Evolutionary conservation across 1,140 invertebrate genomes (phyloP), one percentile per base, ranked within the genome.

Genomic region (Xylocopa sonorina): DNA sequence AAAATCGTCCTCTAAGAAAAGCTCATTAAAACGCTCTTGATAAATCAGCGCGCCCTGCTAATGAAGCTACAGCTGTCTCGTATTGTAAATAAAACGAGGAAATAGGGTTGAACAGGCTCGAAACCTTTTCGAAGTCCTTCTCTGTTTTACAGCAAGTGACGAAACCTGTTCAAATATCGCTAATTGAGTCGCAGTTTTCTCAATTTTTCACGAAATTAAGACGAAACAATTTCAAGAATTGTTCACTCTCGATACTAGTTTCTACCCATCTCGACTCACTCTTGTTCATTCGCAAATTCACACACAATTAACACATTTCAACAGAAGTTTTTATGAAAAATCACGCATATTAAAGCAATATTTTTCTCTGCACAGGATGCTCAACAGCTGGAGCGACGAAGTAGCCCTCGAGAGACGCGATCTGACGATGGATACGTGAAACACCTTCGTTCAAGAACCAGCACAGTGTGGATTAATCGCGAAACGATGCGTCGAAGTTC

Each of bases 11-110:
- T 48, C 24, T 68, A 48, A 60, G 57, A 43, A 24, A 16, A 48
- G 67, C 57, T 78, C 66, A 78, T 78, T 78, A 78, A 78, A 78
- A 71, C 50, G 21, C 46, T 9, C 27, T 78, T 34, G 48, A 78
- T 78, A 77, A 69, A 48, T 67, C 48, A 53, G 41, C 64, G 48
- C 12, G 38, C 43, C 24, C 46, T 78, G 43, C 66, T 71, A 50
- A 62, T 50, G 55, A 62, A 78, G 38, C 66, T 78, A 71, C 46
- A n/a, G 41, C 29, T 16, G 38, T 7, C 24, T 3, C 57, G 32
- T 57, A 48, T 58, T 66, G 29, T 75, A 75, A 41, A 66, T 32
- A 79, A 74, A 58, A 55, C 27, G 43, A 0, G 24, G 27, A 66
- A 67, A 62, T 58, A n/a, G 9, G 72, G 71, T 67, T 48, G n/a